Evolutionary conservation across 2,113 vertebrate species (phyloP), one percentile per base, ranked within the genome.

Genomic region (Coturnix japonica): DNA sequence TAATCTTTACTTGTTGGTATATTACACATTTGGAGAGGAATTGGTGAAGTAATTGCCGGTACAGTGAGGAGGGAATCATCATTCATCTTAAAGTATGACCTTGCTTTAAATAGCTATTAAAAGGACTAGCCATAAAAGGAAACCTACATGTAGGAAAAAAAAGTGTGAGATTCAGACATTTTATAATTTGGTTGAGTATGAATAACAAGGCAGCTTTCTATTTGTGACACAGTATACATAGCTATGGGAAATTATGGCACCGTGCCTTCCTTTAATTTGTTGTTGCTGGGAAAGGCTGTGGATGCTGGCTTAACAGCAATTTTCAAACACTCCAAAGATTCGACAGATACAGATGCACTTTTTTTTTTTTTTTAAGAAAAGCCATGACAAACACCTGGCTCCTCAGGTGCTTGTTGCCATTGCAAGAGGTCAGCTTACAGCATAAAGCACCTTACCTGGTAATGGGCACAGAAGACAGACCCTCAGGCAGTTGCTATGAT

Each of bases 1-100:
- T 26, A 84, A 81, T 89, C 87, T 77, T 91, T 75, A 84, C 73
- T 53, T 77, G 81, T 81, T 66, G 90, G 90, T 95, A 31, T 76
- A 66, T 91, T 87, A 56, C 86, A 89, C 44, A 65, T 84, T 96
- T 91, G 92, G 82, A 94, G 78, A 84, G 74, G 66, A 95, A 81
- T 47, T 47, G 44, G 80, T 26, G 57, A 85, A 94, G 90, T 92
- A 95, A 91, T 85, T 82, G 72, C 86, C 75, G 47, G 44, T 37
- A 90, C 56, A 81, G 74, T 73, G 47, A 89, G 44, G 74, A 75
- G 15, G 25, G 25, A 81, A 81, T 74, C 60, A 66, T 70, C 46
- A 81, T 78, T 86, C 93, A 92, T 91, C 71, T 95, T 79, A 64
- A 39, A 53, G 51, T 47, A 44, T 70, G 89, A 81, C 76, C 66